Evolutionary conservation across 2,797 vertebrate genomes (phyloP), one percentile per base, ranked within the genome.

Genomic region (Thripadectes ignobilis): DNA sequence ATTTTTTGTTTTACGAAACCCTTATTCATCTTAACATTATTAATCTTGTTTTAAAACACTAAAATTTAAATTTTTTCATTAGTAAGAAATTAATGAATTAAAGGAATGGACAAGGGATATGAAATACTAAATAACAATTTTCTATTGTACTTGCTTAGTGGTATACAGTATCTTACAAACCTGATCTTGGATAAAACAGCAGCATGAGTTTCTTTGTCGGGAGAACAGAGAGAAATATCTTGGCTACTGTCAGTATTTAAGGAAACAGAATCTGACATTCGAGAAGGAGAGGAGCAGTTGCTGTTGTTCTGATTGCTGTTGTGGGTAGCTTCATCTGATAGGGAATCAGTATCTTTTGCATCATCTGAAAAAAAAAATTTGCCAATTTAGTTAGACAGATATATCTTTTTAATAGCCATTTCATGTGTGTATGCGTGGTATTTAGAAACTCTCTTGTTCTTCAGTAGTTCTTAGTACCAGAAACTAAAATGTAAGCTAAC

Each of bases 231-330:
- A 73, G 99, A 99, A 96, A 98, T 98, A 95, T 99, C 99, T 97
- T 99, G 99, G 96, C 99, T 99, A 97, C 99, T 99, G 94, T 99
- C 99, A 19, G 99, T 99, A 96, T 99, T 99, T 97, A 99, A 97
- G 83, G 99, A 99, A 97, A 99, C 99, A 0, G 99, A 99, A 97
- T 99, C 99, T 8, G 99, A 99, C 99, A 99, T 99, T 95, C 99
- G 99, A 49, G 99, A 99, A 14, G 99, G 99, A n/a, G 99, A 99
- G 13, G 99, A 99, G 94, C 99, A 99, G 97, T 99, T 99, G 91
- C 99, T 99, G 97, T 99, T 99, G 98, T 99, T 99, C 97, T 99
- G 99, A 98, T 99, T 99, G 97, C 99, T 99, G 93, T 99, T 99
- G 95, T 99, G 99, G 20, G 99, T 99, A 2, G 98, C 98, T 95